A percentile compares a stretch with the other conserved stretches of the same genome.
These are phyloP conservation scores for Eolophus roseicapilla DNA, from an alignment of 2,113 vertebrate genomes.

Conservation along the genomic window DNA sequence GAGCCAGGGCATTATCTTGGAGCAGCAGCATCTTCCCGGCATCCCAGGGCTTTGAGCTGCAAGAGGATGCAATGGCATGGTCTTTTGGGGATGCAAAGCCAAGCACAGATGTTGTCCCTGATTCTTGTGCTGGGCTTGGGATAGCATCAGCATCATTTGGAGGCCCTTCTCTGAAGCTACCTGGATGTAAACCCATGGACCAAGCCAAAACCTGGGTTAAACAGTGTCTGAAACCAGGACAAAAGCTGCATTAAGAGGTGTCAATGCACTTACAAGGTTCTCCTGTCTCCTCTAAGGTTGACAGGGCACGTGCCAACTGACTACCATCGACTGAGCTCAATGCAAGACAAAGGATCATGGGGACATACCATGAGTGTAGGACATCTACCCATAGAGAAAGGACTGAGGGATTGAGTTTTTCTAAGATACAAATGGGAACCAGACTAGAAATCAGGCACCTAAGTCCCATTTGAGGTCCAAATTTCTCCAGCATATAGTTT, in stretches of 20 bases:
- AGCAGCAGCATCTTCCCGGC: background rate
- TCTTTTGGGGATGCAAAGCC: background rate
- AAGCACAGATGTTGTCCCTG: background rate
- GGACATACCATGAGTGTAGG: no score
- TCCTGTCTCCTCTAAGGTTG: background rate
- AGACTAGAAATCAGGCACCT: background rate
- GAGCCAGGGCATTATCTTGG: background rate
- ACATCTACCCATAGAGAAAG: background rate
- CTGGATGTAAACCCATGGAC: background rate
- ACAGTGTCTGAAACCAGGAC: background rate
- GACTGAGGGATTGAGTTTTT: background rate
- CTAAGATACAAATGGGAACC: background rate
- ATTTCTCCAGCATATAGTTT: background rate
- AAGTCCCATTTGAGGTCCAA: background rate
- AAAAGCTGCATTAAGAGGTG: background rate
- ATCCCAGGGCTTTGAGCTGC: background rate
- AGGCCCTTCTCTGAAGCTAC: background rate
- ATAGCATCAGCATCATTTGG: background rate
- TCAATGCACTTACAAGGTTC: background rate
- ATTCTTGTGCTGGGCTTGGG: background rate
- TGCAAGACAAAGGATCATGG: background rate
- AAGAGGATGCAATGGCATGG: accelerated
- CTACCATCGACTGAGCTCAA: background rate
- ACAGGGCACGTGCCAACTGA: background rate
- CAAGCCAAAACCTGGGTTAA: background rate